Evolutionary conservation across 92 coral and sea anemone genomes (phyloP), one percentile per base, ranked within the genome.

Genomic region (Palythoa grandis): DNA sequence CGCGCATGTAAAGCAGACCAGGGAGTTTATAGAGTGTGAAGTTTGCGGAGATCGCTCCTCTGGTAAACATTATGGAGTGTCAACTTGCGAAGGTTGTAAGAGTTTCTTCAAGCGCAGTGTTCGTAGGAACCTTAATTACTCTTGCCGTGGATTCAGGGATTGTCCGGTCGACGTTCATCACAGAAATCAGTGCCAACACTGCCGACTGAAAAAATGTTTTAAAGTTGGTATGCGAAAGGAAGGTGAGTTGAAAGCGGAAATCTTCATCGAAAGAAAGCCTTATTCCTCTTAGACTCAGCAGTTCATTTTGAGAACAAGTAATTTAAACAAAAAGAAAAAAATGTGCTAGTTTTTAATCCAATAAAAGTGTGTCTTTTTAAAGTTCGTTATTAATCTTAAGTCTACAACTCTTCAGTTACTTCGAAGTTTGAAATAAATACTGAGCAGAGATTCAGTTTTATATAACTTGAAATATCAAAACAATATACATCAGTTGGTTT

Each of bases 11-110:
- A 82, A 79, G 24, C 79, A 89, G 48, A 52, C 86, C 2, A 92
- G 89, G 84, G 90, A 85, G 0, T 92, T 70, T 40, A 86, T 93
- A 29, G 99, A 95, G 72, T 97, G 99, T 73, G 98, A 92, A 11
- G 99, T 97, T 2, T 97, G 99, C 73, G 95, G 98, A 7, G 99
- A 97, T 71, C 95, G 95, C 69, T 95, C 98, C 15, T 93, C 97
- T 14, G 99, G 99, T 58, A 97, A 97, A 79, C 99, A 97, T 73
- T 97, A 97, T 77, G 99, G 99, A 50, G 98, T 97, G 52, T 97
- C 91, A 61, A 97, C 99, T 5, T 97, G 99, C 78, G 99, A 97
- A 70, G 99, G 99, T 0, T 97, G 99, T 70, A 97, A 97, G 85
- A 91, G 95, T 15, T 97, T 97, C 89, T 97, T 97, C 82, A 97